Conservation (phyloP, 2,888 invertebrate species). For the Drosophila rubida region DNA sequence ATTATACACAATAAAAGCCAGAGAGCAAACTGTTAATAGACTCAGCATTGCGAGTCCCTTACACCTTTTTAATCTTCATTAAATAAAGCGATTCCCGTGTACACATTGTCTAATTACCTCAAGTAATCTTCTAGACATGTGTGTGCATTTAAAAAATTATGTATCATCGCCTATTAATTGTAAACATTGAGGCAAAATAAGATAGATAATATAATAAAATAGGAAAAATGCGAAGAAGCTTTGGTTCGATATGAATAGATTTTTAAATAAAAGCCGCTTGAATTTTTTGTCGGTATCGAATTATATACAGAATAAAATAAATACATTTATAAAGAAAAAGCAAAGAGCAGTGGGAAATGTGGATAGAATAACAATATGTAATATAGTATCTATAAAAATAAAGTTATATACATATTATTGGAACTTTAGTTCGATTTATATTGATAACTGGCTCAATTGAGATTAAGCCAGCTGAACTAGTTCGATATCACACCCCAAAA, state of each 20-base stretch:
- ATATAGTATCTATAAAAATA: not conserved
- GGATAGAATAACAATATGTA: not conserved
- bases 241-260: too few relatives aligned
- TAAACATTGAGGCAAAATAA: not conserved
- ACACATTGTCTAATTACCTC: not conserved
- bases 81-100: not conserved
- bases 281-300: too few relatives aligned
- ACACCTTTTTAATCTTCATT: slow-evolving; percentile 14
- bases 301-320: not conserved
- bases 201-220: too few relatives aligned
- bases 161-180: not conserved
- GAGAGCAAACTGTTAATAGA: slow-evolving; percentile 5
- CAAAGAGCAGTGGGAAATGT: not conserved
- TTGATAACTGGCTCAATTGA: too few relatives aligned
- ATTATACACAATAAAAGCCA: slow-evolving; percentile 61
- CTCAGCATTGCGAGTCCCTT: slow-evolving; percentile 1
- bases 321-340: not conserved
- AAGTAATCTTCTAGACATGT: not conserved
- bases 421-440: too few relatives aligned
- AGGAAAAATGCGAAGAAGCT: too few relatives aligned
- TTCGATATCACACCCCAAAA: not conserved
- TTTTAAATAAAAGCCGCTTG: too few relatives aligned
- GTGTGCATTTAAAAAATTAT: not conserved
- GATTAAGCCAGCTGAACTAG: not conserved
- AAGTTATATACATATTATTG: not conserved